Base-by-base conservation (phyloP, 1,140 invertebrate species). In the Drosophila ohnishii region DNA sequence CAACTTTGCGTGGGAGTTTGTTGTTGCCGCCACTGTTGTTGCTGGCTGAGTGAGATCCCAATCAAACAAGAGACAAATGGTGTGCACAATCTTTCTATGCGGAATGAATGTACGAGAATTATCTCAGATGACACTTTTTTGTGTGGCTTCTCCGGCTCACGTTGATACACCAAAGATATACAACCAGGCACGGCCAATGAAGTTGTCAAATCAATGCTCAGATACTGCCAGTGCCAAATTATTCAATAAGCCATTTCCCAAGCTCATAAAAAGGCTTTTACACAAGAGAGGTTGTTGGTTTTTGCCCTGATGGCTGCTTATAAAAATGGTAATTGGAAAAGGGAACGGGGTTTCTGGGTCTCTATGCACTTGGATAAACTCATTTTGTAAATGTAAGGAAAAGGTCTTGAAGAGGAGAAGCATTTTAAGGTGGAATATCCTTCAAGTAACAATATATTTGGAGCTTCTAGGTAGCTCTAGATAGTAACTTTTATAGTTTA, bases 21-120 rank as follows among this genome's bases (percentile, higher is more conserved):
- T 53, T 75, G 75, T 78, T 80, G 78, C 39, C 62, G 75, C 50
- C 35, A n/a, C 35, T 62, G 63, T 19, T 77, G 74, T 59, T 82
- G 79, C 48, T 63, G 45, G 30, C 58, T 63, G 44, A 51, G 62
- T 58, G 34, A 85, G 89, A 90, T 90, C 66, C 50, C 67, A 75
- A 90, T 90, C 89, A 86, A 64, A 70, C 73, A 75, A 75, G 70
- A 90, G 89, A 90, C 89, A 90, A 90, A 90, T 90, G 84, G 79
- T 90, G 81, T 90, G 89, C 81, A 74, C 84, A 88, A 88, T 88
- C 80, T 88, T 80, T 67, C 77, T 88, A 65, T 63, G 66, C 64
- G 65, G 56, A 83, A 80, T 78, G 73, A 78, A 71, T 88, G 75
- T 78, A 80, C 61, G 48, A 67, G 67, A 88, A 71, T 78, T 80